Conservation (phyloP, 2,888 invertebrate species). For the Lycocerus yunnanus region DNA sequence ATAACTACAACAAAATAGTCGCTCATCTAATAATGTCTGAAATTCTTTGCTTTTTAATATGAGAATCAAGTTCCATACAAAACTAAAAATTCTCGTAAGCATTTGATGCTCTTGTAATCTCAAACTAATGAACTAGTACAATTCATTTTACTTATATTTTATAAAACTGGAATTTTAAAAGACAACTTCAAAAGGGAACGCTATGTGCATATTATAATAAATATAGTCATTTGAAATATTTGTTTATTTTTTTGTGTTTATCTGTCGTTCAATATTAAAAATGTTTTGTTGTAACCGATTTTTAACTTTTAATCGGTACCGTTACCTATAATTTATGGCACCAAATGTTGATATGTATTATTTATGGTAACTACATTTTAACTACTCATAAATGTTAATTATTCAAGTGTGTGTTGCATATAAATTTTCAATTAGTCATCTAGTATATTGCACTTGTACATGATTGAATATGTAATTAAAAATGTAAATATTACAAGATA, state of each 20-base stretch:
- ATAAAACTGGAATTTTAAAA: background rate
- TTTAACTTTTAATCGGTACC: background rate
- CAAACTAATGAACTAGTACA: background rate
- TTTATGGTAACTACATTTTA: background rate
- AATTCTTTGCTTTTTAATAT: background rate
- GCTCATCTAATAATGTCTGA: background rate
- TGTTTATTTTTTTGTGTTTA: background rate
- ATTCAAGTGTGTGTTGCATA: background rate
- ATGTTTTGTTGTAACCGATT: background rate
- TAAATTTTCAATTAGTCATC: background rate
- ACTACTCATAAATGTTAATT: background rate
- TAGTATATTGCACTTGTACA: background rate
- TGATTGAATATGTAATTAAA: background rate
- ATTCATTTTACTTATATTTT: background rate
- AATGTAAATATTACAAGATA: background rate
- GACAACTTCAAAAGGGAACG: background rate
- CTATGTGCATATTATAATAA: too few species aligned
- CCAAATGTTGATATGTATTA: background rate
- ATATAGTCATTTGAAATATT: background rate
- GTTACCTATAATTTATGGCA: background rate
- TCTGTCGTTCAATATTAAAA: background rate
- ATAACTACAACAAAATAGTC: background rate
- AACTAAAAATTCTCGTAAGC: background rate
- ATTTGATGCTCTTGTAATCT: background rate
- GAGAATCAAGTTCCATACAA: background rate